These are phyloP conservation scores for Decapterus maruadsi DNA, from an alignment of 2,797 vertebrate genomes.

Conservation along the genomic window DNA sequence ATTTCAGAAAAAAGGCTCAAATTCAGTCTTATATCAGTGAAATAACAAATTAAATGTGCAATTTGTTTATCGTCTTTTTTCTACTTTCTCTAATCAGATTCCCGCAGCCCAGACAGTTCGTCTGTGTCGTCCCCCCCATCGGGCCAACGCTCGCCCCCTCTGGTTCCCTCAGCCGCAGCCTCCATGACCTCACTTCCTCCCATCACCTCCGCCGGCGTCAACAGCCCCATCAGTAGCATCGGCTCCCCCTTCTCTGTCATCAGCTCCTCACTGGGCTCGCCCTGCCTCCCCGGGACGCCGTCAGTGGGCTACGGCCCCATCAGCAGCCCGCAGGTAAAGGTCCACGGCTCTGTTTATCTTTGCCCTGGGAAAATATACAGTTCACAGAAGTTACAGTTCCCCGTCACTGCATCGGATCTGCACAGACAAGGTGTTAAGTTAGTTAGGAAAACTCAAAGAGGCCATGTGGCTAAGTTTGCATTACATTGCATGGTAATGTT, in stretches of 20 bases:
- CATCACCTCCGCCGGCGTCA: constrained; percentile 78
- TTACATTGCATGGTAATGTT: too few relatives aligned
- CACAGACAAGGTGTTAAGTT: too few relatives aligned
- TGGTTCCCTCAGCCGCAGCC: constrained; percentile 79
- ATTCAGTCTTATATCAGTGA: too few relatives aligned
- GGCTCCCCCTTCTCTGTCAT: constrained; percentile 95
- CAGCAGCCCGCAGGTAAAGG: constrained; percentile 91
- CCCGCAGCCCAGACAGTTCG: constrained; percentile 92
- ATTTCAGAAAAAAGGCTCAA: too few relatives aligned
- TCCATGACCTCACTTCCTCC: constrained; percentile 85
- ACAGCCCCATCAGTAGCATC: constrained; percentile 90
- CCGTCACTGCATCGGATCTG: too few relatives aligned
- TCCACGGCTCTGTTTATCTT: not conserved
- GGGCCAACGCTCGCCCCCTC: constrained; percentile 86
- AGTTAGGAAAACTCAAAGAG: too few relatives aligned
- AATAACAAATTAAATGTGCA: not conserved
- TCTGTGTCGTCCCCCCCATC: constrained; percentile 89
- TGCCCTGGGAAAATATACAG: not conserved
- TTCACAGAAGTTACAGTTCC: not conserved
- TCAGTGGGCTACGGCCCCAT: constrained; percentile 94
- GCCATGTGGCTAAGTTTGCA: too few relatives aligned
- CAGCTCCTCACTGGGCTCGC: constrained; percentile 93
- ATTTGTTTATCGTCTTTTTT: not conserved
- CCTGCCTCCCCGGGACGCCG: constrained; percentile 91
- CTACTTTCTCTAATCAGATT: constrained; percentile 80